These are phyloP conservation scores for Dasyurus viverrinus DNA, from an alignment of 2,113 vertebrate species.

Conservation along the genomic window DNA sequence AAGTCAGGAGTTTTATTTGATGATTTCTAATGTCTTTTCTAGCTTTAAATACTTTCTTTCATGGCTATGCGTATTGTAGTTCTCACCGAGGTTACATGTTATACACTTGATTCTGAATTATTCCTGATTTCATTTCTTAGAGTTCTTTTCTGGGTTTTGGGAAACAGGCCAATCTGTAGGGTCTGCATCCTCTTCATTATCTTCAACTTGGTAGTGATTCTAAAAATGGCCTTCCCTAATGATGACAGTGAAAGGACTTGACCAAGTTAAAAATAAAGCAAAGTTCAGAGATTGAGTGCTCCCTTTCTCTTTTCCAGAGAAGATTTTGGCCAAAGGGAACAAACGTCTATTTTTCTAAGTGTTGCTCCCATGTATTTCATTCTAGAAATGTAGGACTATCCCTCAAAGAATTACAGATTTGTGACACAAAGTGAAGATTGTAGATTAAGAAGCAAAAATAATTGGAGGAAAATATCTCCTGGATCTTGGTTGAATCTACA, in stretches of 20 bases:
- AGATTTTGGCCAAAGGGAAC: conserved; percentile 3
- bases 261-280: conserved; percentile 16
- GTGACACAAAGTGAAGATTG: conserved; percentile 7
- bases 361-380: conserved; percentile 15
- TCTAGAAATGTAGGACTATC: conserved; percentile 23
- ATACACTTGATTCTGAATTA: conserved; percentile 14
- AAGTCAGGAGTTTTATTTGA: neutral
- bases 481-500: conserved; percentile 61
- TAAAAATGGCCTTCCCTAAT: conserved; percentile 46
- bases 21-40: neutral
- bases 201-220: conserved; percentile 46
- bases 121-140: conserved; percentile 8
- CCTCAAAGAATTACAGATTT: conserved; percentile 19
- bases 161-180: conserved; percentile 34
- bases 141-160: conserved; percentile 40
- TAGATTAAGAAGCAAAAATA: conserved; percentile 26
- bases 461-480: neutral
- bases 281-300: neutral
- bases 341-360: conserved; percentile 3
- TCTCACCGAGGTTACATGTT: conserved; percentile 28
- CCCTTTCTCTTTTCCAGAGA: conserved; percentile 17
- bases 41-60: conserved; percentile 32
- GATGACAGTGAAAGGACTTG: conserved; percentile 37
- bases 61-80: neutral
- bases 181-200: conserved; percentile 25